A percentile compares a stretch with the other conserved stretches of the same genome.
Evolutionary conservation across 2,113 vertebrate genomes (phyloP).

Genomic region (Crotophaga sulcirostris): DNA sequence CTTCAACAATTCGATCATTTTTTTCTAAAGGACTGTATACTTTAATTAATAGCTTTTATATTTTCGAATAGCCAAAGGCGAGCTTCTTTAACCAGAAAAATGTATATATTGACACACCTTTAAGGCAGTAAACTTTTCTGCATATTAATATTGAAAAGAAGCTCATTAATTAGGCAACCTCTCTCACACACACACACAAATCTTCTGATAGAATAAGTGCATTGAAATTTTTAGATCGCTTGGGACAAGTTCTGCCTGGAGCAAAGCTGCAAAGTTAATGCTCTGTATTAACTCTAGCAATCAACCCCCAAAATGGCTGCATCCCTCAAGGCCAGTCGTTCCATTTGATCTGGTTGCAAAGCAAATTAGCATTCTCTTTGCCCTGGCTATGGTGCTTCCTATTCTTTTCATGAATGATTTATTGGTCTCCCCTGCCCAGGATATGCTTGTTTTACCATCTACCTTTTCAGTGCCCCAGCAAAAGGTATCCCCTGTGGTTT

Average conservation of each 20-base stretch:
- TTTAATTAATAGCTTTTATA: slow-evolving; percentile 75
- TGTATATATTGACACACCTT: slow-evolving; percentile 77
- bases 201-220: slow-evolving; percentile 69
- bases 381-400: slow-evolving; percentile 57
- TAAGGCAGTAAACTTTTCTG: slow-evolving; percentile 75
- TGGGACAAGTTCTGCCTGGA: slow-evolving; percentile 69
- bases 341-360: slow-evolving; percentile 68
- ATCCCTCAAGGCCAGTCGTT: slow-evolving; percentile 61
- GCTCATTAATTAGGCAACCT: slow-evolving; percentile 74
- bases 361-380: slow-evolving; percentile 68
- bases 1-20: slow-evolving; percentile 26
- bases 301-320: slow-evolving; percentile 66
- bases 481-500: not conserved
- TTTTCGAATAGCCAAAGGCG: slow-evolving; percentile 68
- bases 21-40: slow-evolving; percentile 35
- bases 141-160: slow-evolving; percentile 75
- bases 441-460: slow-evolving; percentile 32
- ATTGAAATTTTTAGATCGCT: slow-evolving; percentile 70
- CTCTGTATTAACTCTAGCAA: slow-evolving; percentile 71
- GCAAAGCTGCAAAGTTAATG: slow-evolving; percentile 73
- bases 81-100: slow-evolving; percentile 69
- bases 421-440: slow-evolving; percentile 47
- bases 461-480: slow-evolving; percentile 15
- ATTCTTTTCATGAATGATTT: slow-evolving; percentile 70
- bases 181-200: not conserved